Conservation (phyloP, 2,888 invertebrate genomes). For the Hyppa rectilinea region DNA sequence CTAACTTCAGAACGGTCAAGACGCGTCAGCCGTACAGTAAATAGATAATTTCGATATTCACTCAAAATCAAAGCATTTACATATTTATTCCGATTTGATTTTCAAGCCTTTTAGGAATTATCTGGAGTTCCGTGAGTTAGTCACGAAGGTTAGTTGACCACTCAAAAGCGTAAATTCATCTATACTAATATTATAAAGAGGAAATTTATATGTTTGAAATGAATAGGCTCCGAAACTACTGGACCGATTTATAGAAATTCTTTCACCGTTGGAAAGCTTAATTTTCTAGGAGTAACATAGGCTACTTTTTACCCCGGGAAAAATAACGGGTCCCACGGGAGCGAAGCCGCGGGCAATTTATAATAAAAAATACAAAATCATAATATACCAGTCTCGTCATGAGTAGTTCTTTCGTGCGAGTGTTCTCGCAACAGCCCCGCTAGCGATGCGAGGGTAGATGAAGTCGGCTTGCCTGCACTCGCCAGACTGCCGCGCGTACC, state of each 20-base stretch:
- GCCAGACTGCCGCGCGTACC: constrained; percentile 96
- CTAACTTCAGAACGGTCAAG: too few relatives aligned
- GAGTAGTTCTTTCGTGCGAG: constrained; percentile 79
- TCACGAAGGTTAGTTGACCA: not conserved
- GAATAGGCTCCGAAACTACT: too few relatives aligned
- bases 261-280: too few relatives aligned
- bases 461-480: constrained; percentile 96
- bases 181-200: too few relatives aligned
- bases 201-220: too few relatives aligned
- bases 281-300: too few relatives aligned
- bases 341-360: too few relatives aligned
- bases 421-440: constrained; percentile 92
- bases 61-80: not conserved
- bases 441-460: constrained; percentile 95
- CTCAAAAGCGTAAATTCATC: not conserved
- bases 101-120: too few relatives aligned
- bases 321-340: too few relatives aligned
- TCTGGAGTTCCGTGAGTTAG: not conserved
- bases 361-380: not conserved
- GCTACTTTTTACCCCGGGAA: too few relatives aligned
- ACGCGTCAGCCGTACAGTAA: too few relatives aligned
- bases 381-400: constrained; percentile 64
- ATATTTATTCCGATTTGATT: not conserved
- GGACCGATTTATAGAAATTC: too few relatives aligned
- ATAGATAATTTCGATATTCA: not conserved